Evolutionary conservation across 2,113 vertebrate species (phyloP).

Genomic region (Clarias macrocephalus): DNA sequence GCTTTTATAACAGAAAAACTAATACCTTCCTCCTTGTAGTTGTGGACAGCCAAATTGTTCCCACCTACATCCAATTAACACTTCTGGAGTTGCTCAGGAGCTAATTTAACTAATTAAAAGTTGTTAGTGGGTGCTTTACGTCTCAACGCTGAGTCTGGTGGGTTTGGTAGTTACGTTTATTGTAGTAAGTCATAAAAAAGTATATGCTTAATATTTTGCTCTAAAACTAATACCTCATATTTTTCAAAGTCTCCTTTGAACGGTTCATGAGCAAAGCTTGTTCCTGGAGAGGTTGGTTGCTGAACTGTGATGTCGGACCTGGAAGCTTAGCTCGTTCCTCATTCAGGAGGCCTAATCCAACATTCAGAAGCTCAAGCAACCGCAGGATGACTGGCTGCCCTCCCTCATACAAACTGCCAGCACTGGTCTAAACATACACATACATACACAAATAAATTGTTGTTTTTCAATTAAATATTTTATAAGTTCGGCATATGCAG

Average conservation of each 20-base stretch:
- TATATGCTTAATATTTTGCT: neutral
- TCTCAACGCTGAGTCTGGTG: neutral
- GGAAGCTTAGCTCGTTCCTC: conserved; percentile 59
- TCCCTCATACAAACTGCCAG: conserved; percentile 78
- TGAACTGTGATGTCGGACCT: conserved; percentile 55
- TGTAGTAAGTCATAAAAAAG: neutral
- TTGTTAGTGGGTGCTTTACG: neutral
- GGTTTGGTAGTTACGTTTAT: neutral
- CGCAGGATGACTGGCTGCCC: conserved; percentile 80
- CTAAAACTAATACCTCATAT: conserved; percentile 69
- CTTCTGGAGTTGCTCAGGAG: neutral
- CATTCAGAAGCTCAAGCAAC: conserved; percentile 81
- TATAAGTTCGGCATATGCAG: neutral
- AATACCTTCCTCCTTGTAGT: neutral
- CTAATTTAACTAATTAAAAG: neutral
- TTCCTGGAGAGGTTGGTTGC: conserved; percentile 62
- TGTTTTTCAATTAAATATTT: neutral
- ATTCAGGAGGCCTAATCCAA: conserved; percentile 72
- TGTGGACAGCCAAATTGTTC: neutral
- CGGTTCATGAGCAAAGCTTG: conserved; percentile 56
- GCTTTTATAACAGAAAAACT: conserved; percentile 4
- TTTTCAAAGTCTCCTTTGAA: conserved; percentile 61
- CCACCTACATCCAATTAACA: conserved; percentile 12
- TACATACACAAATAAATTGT: neutral
- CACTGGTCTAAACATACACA: conserved; percentile 66